Percentiles rank a stretch among this genome's conserved stretches.
Conservation (phyloP, 2,888 invertebrate species). For the Lysandra coridon region DNA sequence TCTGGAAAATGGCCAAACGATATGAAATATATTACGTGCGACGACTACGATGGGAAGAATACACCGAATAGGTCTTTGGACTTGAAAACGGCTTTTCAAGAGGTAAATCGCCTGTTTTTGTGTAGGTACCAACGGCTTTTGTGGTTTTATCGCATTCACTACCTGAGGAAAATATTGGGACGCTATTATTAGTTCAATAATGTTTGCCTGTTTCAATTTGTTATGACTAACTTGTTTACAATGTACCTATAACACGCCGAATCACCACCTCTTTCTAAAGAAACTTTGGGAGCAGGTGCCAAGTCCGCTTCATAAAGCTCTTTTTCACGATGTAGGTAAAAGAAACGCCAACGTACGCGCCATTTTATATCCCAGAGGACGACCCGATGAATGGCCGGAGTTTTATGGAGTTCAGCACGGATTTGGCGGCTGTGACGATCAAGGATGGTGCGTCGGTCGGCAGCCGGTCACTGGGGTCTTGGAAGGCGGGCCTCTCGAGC, state of each 20-base stretch:
- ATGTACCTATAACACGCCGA: too few species aligned
- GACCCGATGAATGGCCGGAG: slow-evolving; percentile 85
- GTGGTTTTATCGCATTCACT: slow-evolving; percentile 1
- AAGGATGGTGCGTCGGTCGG: slow-evolving; percentile 87
- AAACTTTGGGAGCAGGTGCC: background rate
- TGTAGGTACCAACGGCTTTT: background rate
- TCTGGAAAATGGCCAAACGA: slow-evolving; percentile 87
- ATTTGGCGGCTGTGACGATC: slow-evolving; percentile 85
- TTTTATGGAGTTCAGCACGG: slow-evolving; percentile 87
- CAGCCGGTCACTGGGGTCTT: slow-evolving; percentile 85
- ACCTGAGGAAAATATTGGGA: slow-evolving; percentile 1
- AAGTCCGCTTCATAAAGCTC: background rate
- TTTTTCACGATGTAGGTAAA: slow-evolving; percentile 61
- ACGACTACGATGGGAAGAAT: slow-evolving; percentile 88
- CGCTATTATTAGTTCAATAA: background rate
- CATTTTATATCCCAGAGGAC: slow-evolving; percentile 82
- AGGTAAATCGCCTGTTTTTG: slow-evolving; percentile 34
- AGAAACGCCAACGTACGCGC: slow-evolving; percentile 86
- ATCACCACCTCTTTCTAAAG: background rate
- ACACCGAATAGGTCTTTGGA: slow-evolving; percentile 87
- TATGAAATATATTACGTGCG: slow-evolving; percentile 87
- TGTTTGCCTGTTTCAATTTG: background rate
- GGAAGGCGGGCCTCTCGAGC: slow-evolving; percentile 88
- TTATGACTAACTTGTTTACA: background rate
- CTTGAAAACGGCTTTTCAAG: slow-evolving; percentile 82